Percentiles rank a stretch among this genome's conserved stretches.
phyloP scores from a whole-genome alignment of 1,140 invertebrate species.

The Diorhabda carinulata region DNA sequence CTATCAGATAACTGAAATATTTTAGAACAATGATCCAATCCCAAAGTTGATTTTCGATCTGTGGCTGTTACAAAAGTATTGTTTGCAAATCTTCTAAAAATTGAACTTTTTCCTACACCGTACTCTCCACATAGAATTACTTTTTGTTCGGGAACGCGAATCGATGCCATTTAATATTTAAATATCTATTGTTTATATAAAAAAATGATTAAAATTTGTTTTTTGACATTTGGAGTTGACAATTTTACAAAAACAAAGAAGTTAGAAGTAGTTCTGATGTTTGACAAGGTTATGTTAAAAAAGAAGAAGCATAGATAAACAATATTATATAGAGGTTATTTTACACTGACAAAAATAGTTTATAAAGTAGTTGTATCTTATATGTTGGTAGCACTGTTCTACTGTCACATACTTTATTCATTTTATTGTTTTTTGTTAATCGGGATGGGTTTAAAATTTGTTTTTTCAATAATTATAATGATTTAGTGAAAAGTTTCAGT shows the following conservation, averaged over 20 bases:
- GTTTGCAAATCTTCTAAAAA: conserved; percentile 86
- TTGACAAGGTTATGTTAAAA: not conserved
- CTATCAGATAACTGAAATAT: conserved; percentile 69
- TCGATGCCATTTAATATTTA: conserved; percentile 63
- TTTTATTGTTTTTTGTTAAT: too few relatives aligned
- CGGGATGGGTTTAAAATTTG: too few relatives aligned
- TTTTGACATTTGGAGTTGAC: not conserved
- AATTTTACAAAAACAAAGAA: not conserved
- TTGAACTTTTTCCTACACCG: conserved; percentile 90
- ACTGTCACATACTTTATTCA: too few relatives aligned
- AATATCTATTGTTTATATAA: not conserved
- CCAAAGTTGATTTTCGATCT: conserved; percentile 83
- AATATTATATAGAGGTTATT: too few relatives aligned
- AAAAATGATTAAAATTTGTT: not conserved
- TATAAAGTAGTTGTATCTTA: too few relatives aligned
- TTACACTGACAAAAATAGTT: too few relatives aligned
- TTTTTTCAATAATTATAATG: too few relatives aligned
- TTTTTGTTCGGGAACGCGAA: conserved; percentile 85
- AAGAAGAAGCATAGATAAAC: not conserved
- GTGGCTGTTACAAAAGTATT: conserved; percentile 77
- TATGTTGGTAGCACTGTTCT: too few relatives aligned
- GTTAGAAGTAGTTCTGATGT: conserved; percentile 3
- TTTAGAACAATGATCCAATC: conserved; percentile 85
- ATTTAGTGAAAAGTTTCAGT: too few relatives aligned
- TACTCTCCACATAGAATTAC: conserved; percentile 93